These are phyloP conservation scores for Tetramorium parvispinum DNA, from an alignment of 1,140 invertebrate species.

Conservation along the genomic window DNA sequence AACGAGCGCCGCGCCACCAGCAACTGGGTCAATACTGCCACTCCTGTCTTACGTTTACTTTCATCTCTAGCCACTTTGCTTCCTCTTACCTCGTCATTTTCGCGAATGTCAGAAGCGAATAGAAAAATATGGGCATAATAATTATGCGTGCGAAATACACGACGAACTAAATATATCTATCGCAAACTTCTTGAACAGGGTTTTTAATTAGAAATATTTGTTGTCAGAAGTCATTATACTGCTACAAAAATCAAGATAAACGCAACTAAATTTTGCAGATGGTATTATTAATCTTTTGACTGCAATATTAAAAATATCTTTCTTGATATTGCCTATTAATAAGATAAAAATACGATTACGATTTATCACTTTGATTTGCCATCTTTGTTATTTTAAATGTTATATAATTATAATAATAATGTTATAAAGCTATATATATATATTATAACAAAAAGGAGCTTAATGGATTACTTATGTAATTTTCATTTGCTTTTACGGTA, in stretches of 20 bases:
- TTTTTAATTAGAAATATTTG: neutral
- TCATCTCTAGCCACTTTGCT: conserved; percentile 1
- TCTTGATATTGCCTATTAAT: neutral
- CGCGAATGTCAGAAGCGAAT: neutral
- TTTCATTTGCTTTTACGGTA: neutral
- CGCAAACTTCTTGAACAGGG: neutral
- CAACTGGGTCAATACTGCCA: conserved; percentile 80
- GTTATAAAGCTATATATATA: neutral
- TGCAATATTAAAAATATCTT: neutral
- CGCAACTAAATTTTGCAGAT: neutral
- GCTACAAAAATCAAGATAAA: neutral
- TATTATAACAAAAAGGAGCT: neutral
- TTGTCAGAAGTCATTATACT: neutral
- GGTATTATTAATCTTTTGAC: neutral
- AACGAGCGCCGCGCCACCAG: conserved; percentile 69
- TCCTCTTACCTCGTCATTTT: neutral
- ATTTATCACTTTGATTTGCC: neutral
- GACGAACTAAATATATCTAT: neutral
- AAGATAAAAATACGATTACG: neutral
- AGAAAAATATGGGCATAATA: neutral
- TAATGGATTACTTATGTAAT: conserved; percentile 6
- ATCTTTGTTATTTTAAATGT: neutral
- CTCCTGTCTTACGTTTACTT: conserved; percentile 68
- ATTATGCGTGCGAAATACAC: neutral
- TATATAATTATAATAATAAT: neutral